These are phyloP conservation scores for Osmerus eperlanus DNA, from an alignment of 2,113 vertebrate genomes.

Conservation along the genomic window DNA sequence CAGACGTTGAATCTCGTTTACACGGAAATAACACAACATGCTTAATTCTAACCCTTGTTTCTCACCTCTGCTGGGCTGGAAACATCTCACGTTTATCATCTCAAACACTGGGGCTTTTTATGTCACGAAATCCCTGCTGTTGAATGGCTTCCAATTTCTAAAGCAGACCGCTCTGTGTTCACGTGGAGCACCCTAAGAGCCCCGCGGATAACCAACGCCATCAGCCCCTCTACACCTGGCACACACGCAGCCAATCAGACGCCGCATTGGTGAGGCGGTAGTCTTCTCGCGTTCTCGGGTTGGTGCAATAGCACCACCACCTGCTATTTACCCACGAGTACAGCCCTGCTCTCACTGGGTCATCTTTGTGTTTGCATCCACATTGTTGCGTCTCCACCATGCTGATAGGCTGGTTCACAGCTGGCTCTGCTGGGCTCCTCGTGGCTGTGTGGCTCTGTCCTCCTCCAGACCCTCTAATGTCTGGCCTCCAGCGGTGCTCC, in stretches of 20 bases:
- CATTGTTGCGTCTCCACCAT: conserved; percentile 53
- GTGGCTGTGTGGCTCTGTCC: conserved; percentile 26
- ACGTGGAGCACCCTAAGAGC: conserved; percentile 45
- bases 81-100: conserved; percentile 33
- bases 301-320: conserved; percentile 57
- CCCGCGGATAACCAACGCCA: conserved; percentile 51
- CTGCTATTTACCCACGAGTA: conserved; percentile 61
- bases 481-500: conserved; percentile 33
- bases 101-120: conserved; percentile 43
- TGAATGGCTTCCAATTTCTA: conserved; percentile 34
- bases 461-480: conserved; percentile 32
- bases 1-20: conserved; percentile 54
- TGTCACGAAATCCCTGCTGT: conserved; percentile 42
- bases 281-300: background rate
- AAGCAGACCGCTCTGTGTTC: conserved; percentile 34
- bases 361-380: conserved; percentile 61
- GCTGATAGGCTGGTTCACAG: conserved; percentile 49
- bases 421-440: conserved; percentile 46
- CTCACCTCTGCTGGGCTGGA: conserved; percentile 47
- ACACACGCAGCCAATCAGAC: conserved; percentile 24
- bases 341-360: conserved; percentile 53
- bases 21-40: conserved; percentile 54
- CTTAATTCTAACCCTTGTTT: conserved; percentile 53
- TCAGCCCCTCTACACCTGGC: conserved; percentile 24
- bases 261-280: conserved; percentile 18